A percentile compares a stretch with the other conserved stretches of the same genome.
Evolutionary conservation across 2,888 invertebrate species (phyloP).

Genomic region (Keiferia lycopersicella): DNA sequence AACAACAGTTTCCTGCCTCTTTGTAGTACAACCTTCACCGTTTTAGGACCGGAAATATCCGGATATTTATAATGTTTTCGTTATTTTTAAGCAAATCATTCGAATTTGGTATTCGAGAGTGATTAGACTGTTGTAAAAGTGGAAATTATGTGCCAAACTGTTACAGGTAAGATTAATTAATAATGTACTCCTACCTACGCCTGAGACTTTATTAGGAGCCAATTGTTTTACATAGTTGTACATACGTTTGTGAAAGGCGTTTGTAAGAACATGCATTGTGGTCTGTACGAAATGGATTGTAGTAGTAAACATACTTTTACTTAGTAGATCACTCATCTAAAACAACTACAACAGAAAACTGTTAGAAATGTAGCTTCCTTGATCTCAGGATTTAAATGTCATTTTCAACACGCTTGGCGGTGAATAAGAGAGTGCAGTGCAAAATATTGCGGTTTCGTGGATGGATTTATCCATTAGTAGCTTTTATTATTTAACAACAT

Average conservation of each 20-base stretch:
- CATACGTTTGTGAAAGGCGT: neutral
- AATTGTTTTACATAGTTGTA: neutral
- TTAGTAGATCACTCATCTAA: no score
- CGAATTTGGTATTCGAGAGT: slow-evolving; percentile 37
- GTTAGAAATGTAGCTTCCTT: no score
- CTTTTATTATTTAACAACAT: neutral
- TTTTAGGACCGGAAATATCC: slow-evolving; percentile 55
- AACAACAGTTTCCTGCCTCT: slow-evolving; percentile 48
- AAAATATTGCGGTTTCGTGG: no score
- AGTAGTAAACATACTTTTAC: no score
- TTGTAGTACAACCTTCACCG: slow-evolving; percentile 46
- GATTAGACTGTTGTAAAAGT: neutral
- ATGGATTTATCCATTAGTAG: neutral
- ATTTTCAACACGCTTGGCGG: no score
- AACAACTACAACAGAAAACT: no score
- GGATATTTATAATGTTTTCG: slow-evolving; percentile 66
- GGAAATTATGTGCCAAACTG: slow-evolving; percentile 54
- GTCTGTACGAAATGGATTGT: no score
- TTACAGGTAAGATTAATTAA: slow-evolving; percentile 47
- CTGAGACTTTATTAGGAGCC: neutral
- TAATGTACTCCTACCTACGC: neutral
- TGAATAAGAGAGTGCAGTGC: no score
- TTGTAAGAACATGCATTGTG: no score
- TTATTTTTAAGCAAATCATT: slow-evolving; percentile 61
- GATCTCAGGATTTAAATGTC: no score